Percentiles rank a stretch among this genome's conserved stretches.
Conservation (phyloP, 2,113 vertebrate genomes). For the Rhineura floridana region DNA sequence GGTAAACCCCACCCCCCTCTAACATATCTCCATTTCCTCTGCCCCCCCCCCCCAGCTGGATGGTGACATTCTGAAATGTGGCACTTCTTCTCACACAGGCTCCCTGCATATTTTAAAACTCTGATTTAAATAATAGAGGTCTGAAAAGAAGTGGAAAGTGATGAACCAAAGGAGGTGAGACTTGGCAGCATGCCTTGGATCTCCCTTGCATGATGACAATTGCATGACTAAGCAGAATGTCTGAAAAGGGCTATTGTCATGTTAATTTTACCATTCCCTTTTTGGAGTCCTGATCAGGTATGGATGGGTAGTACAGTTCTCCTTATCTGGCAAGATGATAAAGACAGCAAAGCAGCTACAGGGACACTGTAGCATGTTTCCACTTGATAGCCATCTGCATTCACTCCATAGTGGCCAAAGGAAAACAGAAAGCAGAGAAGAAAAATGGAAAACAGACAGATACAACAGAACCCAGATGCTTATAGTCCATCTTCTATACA, state of each 20-base stretch:
- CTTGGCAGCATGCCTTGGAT: too few species aligned
- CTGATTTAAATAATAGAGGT: too few species aligned
- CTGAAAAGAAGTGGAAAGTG: too few species aligned
- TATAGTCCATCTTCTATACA: not conserved
- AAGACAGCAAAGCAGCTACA: not conserved
- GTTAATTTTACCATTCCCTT: not conserved
- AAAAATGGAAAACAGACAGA: slow-evolving; percentile 10
- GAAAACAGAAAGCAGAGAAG: slow-evolving; percentile 45
- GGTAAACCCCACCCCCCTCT: too few species aligned
- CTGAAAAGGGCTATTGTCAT: not conserved
- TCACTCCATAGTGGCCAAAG: slow-evolving; percentile 35
- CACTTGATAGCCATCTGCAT: not conserved
- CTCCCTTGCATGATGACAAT: too few species aligned
- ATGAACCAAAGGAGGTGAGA: too few species aligned
- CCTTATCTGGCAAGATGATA: not conserved
- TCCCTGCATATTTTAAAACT: too few species aligned
- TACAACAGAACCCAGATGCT: slow-evolving; percentile 36
- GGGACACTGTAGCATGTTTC: not conserved
- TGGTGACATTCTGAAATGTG: too few species aligned
- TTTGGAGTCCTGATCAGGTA: not conserved
- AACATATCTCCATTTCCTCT: too few species aligned
- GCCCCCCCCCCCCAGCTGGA: too few species aligned
- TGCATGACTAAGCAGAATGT: too few species aligned
- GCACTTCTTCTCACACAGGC: too few species aligned
- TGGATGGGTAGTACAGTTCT: not conserved